Base-by-base conservation (phyloP, 1,140 invertebrate genomes). In the Drosophila malerkotliana region DNA sequence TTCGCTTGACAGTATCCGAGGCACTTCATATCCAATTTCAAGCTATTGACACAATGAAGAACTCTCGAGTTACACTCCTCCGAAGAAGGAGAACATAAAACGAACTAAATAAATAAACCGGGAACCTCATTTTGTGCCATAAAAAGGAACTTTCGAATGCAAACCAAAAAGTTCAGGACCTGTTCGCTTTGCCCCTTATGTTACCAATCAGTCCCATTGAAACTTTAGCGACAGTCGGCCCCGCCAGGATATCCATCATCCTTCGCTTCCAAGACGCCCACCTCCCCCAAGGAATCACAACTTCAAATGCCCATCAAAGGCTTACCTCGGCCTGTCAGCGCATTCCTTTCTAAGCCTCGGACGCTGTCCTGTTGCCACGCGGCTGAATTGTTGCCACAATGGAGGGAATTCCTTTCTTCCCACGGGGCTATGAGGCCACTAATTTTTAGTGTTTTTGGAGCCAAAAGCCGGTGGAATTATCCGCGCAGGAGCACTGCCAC, bases 1-100 rank as follows among this genome's bases (percentile, higher is more conserved):
- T 37, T 21, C 26, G 21, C 28, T 34, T 64, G 51, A 58, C 30
- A 26, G 41, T 49, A 39, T 41, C 44, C 32, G 26, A 49, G 55
- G 30, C 77, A 63, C 45, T 63, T 72, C 48, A 66, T 77, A 81
- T 72, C 78, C 66, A 62, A 81, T 80, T 77, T 77, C 44, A 45
- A 53, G 67, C 68, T 80, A 77, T 80, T 80, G 78, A 80, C 60
- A 76, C 72, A 72, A 58, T 76, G 59, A 66, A 80, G 66, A 47
- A 59, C 72, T 67, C 60, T 80, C 34, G 37, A 66, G 56, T 15
- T 57, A 14, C 30, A 58, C 48, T 24, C 3, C 41, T 47, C 28
- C 32, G 41, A 39, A 60, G 9, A 37, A n/a, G 18, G 5, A 10
- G 15, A 41, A 37, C 56, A 64, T 47, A 59, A 52, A 51, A 68